A percentile compares a stretch with the other conserved stretches of the same genome.
Evolutionary conservation across 1,140 invertebrate genomes (phyloP).

Genomic region (Battus philenor): DNA sequence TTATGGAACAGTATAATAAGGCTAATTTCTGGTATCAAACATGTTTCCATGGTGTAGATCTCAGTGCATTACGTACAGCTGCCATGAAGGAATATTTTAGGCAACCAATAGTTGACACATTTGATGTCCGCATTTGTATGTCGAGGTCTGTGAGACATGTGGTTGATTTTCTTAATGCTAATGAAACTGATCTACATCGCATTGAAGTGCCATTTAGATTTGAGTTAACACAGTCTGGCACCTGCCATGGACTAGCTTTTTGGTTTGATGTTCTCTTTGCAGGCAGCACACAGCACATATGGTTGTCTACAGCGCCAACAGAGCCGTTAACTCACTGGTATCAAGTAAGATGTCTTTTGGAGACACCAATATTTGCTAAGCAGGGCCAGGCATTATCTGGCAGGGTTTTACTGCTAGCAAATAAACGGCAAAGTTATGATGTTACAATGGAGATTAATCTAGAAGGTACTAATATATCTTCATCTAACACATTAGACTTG

Average conservation of each 20-base stretch:
- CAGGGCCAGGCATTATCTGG: slow-evolving; percentile 95
- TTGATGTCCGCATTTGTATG: slow-evolving; percentile 98
- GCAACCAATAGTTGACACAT: slow-evolving; percentile 99
- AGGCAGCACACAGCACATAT: slow-evolving; percentile 92
- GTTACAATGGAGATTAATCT: slow-evolving; percentile 96
- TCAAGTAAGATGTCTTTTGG: slow-evolving; percentile 97
- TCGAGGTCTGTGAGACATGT: slow-evolving; percentile 95
- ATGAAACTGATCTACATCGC: slow-evolving; percentile 95
- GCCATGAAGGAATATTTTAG: slow-evolving; percentile 98
- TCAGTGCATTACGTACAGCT: slow-evolving; percentile 88
- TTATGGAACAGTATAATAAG: slow-evolving; percentile 99
- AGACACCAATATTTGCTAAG: slow-evolving; percentile 95
- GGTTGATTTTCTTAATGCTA: slow-evolving; percentile 96
- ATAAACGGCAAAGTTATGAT: slow-evolving; percentile 99
- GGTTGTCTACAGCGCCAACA: slow-evolving; percentile 98
- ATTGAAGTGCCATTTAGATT: slow-evolving; percentile 98
- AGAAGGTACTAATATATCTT: slow-evolving; percentile 90
- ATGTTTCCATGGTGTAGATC: slow-evolving; percentile 98
- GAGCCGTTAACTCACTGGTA: slow-evolving; percentile 99
- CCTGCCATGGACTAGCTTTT: slow-evolving; percentile 98
- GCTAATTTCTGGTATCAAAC: slow-evolving; percentile 99
- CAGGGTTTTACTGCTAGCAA: slow-evolving; percentile 91
- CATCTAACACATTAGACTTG: slow-evolving; percentile 95
- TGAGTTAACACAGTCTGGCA: slow-evolving; percentile 93
- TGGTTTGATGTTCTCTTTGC: slow-evolving; percentile 99